A percentile compares a stretch with the other conserved stretches of the same genome.
Conservation (phyloP, 2,113 vertebrate species). For the Gracilinanus agilis region DNA sequence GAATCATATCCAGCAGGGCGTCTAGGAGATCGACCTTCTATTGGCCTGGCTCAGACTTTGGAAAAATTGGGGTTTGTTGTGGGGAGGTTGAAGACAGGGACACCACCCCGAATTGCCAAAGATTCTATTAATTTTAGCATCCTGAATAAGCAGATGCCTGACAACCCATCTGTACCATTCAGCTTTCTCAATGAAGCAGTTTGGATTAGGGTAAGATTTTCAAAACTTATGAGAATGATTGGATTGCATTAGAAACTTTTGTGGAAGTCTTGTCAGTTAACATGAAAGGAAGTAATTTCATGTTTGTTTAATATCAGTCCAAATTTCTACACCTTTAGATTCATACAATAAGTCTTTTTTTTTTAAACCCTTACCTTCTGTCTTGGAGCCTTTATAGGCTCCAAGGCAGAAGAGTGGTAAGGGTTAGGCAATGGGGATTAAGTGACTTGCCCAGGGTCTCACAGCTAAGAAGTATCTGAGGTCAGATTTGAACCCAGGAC, state of each 20-base stretch:
- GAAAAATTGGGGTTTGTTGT: conserved; percentile 90
- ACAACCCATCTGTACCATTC: conserved; percentile 90
- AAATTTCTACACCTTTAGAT: conserved; percentile 6
- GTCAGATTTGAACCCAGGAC: too few relatives aligned
- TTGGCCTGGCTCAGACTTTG: conserved; percentile 90
- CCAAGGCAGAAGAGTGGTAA: too few relatives aligned
- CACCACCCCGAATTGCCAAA: conserved; percentile 93
- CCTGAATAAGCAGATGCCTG: conserved; percentile 84
- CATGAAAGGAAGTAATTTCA: background rate
- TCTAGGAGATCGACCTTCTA: conserved; percentile 92
- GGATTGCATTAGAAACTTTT: conserved; percentile 8
- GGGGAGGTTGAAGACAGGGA: conserved; percentile 95
- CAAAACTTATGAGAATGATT: background rate
- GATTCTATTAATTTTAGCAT: conserved; percentile 89
- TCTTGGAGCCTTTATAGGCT: too few relatives aligned
- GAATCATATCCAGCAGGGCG: conserved; percentile 90
- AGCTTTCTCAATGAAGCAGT: conserved; percentile 92
- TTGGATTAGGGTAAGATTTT: conserved; percentile 85
- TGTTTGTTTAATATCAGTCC: background rate
- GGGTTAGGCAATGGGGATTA: too few relatives aligned
- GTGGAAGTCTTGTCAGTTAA: background rate
- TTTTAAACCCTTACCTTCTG: too few relatives aligned
- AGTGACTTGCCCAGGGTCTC: too few relatives aligned
- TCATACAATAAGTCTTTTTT: background rate
- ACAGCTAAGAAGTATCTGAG: too few relatives aligned